Evolutionary conservation across 2,888 invertebrate genomes (phyloP).

Genomic region (Arrhopalites spinosus): DNA sequence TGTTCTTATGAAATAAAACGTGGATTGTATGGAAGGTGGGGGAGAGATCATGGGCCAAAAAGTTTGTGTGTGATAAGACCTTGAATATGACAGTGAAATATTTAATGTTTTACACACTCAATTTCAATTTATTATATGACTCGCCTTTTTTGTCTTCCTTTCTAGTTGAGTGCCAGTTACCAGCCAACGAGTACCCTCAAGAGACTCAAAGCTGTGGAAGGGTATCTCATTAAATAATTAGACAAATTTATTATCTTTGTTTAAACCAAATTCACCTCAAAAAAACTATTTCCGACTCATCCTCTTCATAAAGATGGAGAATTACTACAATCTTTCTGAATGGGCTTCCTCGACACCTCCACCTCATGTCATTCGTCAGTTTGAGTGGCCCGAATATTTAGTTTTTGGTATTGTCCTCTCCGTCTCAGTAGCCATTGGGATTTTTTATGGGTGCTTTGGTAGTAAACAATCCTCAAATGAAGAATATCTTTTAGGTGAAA

Average conservation of each 20-base stretch:
- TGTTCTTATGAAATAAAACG: too few relatives aligned
- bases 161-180: background rate
- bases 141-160: background rate
- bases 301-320: background rate
- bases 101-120: background rate
- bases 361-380: slow-evolving; percentile 57
- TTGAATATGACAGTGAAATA: slow-evolving; percentile 6
- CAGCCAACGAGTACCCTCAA: background rate
- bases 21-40: too few relatives aligned
- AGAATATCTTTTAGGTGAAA: slow-evolving; percentile 38
- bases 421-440: slow-evolving; percentile 31
- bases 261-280: background rate
- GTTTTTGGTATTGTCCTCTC: slow-evolving; percentile 34
- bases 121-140: background rate
- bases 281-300: background rate
- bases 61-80: too few relatives aligned
- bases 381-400: slow-evolving; percentile 66
- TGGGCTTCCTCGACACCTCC: background rate
- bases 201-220: background rate
- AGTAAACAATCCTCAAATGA: slow-evolving; percentile 33
- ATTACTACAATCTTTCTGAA: background rate
- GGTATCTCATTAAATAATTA: background rate
- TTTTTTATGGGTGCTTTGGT: slow-evolving; percentile 41
- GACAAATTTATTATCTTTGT: background rate
- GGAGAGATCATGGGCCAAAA: too few relatives aligned